phyloP scores from a whole-genome alignment of 2,888 invertebrate genomes.

The Hofmannophila pseudospretella region DNA sequence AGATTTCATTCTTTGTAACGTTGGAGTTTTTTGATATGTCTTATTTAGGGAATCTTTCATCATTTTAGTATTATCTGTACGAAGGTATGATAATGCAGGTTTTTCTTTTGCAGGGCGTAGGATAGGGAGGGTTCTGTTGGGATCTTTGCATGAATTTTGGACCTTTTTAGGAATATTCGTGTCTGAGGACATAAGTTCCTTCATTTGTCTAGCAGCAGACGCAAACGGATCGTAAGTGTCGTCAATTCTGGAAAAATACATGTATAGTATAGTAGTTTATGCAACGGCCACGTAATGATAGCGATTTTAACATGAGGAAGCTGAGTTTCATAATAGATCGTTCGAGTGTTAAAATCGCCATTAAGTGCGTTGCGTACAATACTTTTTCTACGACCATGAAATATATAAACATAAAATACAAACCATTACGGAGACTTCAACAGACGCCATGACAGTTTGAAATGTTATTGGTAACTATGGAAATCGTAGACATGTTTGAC shows the following conservation, averaged over 20 bases:
- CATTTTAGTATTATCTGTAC: conserved; percentile 61
- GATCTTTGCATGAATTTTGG: conserved; percentile 59
- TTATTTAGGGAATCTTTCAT: conserved; percentile 71
- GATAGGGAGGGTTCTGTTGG: conserved; percentile 61
- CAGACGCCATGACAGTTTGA: too few species aligned
- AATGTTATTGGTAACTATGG: too few species aligned
- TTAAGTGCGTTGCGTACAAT: too few species aligned
- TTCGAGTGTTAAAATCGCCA: too few species aligned
- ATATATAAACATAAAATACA: too few species aligned
- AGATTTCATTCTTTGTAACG: conserved; percentile 71
- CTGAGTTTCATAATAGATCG: too few species aligned
- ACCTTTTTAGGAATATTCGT: conserved; percentile 71
- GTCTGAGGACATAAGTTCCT: conserved; percentile 86
- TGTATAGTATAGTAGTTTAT: too few species aligned
- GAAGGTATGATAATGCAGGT: conserved; percentile 40
- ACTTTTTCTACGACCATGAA: too few species aligned
- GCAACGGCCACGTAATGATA: too few species aligned
- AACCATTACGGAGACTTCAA: too few species aligned
- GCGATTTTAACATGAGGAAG: too few species aligned
- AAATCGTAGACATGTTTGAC: too few species aligned
- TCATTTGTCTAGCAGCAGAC: conserved; percentile 88
- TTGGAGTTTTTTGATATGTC: conserved; percentile 74
- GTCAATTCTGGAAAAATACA: conserved; percentile 49
- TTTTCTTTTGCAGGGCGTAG: conserved; percentile 61
- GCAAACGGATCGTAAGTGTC: conserved; percentile 87